A percentile compares a stretch with the other conserved stretches of the same genome.
These are phyloP conservation scores for Autographa gamma DNA, from an alignment of 2,888 invertebrate genomes.

Conservation along the genomic window DNA sequence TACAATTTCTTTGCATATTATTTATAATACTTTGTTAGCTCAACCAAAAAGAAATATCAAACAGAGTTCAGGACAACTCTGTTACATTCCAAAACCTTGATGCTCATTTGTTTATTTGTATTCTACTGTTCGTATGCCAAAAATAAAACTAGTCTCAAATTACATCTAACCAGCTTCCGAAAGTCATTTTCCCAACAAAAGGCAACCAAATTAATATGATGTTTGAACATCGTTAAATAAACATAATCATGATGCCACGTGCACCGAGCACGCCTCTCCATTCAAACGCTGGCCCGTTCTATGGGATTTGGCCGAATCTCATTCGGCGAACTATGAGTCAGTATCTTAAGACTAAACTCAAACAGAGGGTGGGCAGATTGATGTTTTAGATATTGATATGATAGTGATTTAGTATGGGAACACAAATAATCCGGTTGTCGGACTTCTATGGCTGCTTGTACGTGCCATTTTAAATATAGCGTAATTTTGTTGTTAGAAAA, in stretches of 20 bases:
- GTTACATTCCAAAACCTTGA: neutral
- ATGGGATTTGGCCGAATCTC: constrained; percentile 85
- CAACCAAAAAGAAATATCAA: neutral
- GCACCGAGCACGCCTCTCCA: constrained; percentile 77
- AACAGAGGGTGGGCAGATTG: constrained; percentile 85
- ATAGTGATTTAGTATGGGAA: constrained; percentile 69
- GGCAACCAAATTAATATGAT: constrained; percentile 87
- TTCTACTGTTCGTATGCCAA: neutral
- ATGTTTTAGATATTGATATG: constrained; percentile 84
- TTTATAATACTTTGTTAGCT: neutral
- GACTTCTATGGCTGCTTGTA: constrained; percentile 11
- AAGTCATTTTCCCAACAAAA: constrained; percentile 84
- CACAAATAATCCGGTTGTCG: constrained; percentile 63
- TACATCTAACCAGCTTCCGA: constrained; percentile 70
- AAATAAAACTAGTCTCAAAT: constrained; percentile 27
- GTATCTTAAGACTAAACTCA: constrained; percentile 86
- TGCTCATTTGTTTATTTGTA: neutral
- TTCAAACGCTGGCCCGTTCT: constrained; percentile 72
- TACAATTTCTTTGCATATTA: constrained; percentile 40
- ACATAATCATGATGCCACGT: constrained; percentile 86
- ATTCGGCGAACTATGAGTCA: constrained; percentile 78
- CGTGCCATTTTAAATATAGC: neutral
- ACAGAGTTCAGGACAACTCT: neutral
- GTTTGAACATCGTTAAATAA: constrained; percentile 87
- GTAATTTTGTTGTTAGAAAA: too few species aligned